Conservation (phyloP, 2,888 invertebrate species). For the Leptopilina drosophilae region DNA sequence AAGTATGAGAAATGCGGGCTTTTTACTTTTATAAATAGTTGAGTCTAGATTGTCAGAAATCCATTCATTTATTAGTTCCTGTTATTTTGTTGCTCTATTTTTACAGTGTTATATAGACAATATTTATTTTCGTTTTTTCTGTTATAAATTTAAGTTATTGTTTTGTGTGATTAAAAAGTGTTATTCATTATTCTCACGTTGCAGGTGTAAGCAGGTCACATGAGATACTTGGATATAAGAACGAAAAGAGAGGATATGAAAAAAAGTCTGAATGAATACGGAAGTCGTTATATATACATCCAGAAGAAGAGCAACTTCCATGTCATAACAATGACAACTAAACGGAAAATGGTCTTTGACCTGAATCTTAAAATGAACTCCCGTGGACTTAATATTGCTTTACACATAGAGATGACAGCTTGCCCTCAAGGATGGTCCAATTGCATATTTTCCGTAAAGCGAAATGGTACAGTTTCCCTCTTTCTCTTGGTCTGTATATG, state of each 20-base stretch:
- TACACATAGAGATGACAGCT: conserved; percentile 22
- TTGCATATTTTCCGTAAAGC: conserved; percentile 25
- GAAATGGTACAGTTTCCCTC: background rate
- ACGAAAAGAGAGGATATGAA: no score
- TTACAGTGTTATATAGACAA: no score
- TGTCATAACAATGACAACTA: conserved; percentile 10
- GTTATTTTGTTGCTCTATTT: no score
- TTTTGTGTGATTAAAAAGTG: no score
- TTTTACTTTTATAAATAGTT: background rate
- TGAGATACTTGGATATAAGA: no score
- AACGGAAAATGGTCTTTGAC: conserved; percentile 26
- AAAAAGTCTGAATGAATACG: background rate
- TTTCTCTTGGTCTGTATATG: conserved; percentile 6
- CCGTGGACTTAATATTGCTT: conserved; percentile 24
- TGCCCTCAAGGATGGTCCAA: conserved; percentile 35
- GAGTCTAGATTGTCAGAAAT: no score
- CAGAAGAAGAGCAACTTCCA: background rate
- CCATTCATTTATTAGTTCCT: no score
- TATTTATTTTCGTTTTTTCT: no score
- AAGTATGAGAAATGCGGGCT: conserved; percentile 4
- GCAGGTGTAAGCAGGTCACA: no score
- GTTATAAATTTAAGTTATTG: no score
- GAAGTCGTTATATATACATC: background rate
- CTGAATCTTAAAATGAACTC: conserved; percentile 30
- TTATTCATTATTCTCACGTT: no score